phyloP scores from a whole-genome alignment of 2,797 vertebrate species.

The Meriones psammophilus region DNA sequence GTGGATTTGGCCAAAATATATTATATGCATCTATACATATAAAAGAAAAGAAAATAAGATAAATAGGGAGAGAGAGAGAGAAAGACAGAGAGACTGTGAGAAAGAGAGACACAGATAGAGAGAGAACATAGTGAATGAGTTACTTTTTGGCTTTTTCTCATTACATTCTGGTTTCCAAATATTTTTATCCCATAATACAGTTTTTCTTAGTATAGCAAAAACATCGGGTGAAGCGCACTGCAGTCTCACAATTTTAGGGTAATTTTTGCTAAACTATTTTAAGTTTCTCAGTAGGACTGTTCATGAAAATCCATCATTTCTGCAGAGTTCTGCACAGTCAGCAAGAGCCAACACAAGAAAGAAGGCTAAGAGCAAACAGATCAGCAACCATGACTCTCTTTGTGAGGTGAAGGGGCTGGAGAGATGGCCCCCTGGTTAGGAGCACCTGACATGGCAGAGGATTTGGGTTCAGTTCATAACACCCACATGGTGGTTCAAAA shows the following conservation, averaged over 20 bases:
- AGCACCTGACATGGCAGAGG: no score
- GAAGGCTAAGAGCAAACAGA: not conserved
- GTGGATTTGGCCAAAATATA: not conserved
- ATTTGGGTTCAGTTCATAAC: no score
- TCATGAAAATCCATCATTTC: not conserved
- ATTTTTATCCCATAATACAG: not conserved
- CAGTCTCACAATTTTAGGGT: not conserved
- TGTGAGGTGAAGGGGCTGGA: not conserved
- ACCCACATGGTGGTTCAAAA: no score
- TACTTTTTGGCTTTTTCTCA: not conserved
- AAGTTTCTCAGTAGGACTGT: conserved; percentile 23
- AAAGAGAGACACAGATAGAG: no score
- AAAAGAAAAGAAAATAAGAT: not conserved
- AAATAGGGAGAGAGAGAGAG: not conserved
- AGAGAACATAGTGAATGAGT: not conserved
- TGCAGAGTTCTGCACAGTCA: not conserved
- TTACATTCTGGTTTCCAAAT: conserved; percentile 35
- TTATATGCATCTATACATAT: not conserved
- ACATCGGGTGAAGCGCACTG: not conserved
- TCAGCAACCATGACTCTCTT: not conserved
- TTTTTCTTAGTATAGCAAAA: conserved; percentile 17
- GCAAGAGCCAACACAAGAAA: not conserved
- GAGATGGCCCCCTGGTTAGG: no score
- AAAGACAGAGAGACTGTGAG: not conserved
- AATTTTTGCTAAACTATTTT: conserved; percentile 14